Evolutionary conservation across 1,140 invertebrate genomes (phyloP), one percentile per base, ranked within the genome.

Genomic region (Polypedilum pembai): DNA sequence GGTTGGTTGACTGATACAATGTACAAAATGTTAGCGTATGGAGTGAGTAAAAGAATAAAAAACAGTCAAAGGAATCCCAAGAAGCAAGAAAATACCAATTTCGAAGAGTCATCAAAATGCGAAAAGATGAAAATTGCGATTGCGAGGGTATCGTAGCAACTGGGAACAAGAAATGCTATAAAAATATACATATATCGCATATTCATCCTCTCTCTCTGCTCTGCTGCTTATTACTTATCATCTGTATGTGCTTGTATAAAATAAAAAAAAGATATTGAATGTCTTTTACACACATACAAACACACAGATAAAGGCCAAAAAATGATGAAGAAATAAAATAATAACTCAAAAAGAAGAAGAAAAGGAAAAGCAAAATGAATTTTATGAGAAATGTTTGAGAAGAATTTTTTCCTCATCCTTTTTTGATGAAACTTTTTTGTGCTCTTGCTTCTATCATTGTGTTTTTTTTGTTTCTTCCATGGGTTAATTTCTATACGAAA

Each of bases 71-170:
- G 24, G 24, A 33, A 8, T 56, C 45, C 12, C 45, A n/a, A 56
- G 24, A 56, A 56, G 45, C 45, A n/a, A 56, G 24, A 56, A 56
- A 56, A 56, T 56, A 56, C 45, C 45, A 56, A 56, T 56, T 56
- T 56, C 45, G 45, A 56, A 56, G 45, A 56, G 45, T 56, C 45
- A 56, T 56, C 45, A 56, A 56, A 56, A 56, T 56, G 45, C 45
- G 45, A 56, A 56, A 56, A 56, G 45, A 45, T n/a, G 45, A 56
- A 56, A 56, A 56, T 56, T 56, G 45, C 45, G 45, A 56, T 56
- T 56, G 45, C 24, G 45, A 56, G 45, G 45, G 12, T 56, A 56
- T 15, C 45, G 1, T 56, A 56, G 45, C 45, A 56, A 56, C 45
- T n/a, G 45, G n/a, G 45, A 12, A 56, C n/a, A n/a, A 56, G 45